Evolutionary conservation across 2,888 invertebrate genomes (phyloP).

Genomic region (Boloria selene): DNA sequence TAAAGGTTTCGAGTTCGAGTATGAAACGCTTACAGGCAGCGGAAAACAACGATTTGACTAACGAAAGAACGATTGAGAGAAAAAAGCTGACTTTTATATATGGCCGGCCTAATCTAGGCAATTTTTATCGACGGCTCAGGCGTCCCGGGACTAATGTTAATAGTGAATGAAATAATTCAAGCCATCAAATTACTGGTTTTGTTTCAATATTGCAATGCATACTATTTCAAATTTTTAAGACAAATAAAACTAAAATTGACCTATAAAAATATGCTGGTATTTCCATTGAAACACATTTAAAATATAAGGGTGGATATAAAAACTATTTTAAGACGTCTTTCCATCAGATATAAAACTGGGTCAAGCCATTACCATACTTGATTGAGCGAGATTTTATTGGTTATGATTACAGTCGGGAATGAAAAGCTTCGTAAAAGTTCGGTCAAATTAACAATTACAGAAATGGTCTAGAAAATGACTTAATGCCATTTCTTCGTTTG

Average conservation of each 20-base stretch:
- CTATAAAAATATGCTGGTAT: constrained; percentile 12
- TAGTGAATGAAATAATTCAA: too few species aligned
- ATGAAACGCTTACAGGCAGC: too few species aligned
- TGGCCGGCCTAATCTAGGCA: too few species aligned
- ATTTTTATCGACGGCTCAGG: too few species aligned
- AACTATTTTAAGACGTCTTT: constrained; percentile 12
- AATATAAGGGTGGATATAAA: background rate
- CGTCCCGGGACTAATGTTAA: too few species aligned
- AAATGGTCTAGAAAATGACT: constrained; percentile 10
- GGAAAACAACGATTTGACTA: too few species aligned
- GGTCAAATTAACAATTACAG: constrained; percentile 2
- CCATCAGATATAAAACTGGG: constrained; percentile 16
- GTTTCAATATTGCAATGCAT: background rate
- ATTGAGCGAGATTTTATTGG: constrained; percentile 24
- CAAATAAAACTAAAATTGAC: constrained; percentile 11
- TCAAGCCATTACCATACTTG: constrained; percentile 21
- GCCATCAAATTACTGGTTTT: too few species aligned
- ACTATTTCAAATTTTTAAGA: background rate
- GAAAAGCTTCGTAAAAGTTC: constrained; percentile 7
- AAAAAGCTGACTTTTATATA: too few species aligned
- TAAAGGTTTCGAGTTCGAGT: too few species aligned
- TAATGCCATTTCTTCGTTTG: constrained; percentile 1
- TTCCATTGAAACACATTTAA: constrained; percentile 6
- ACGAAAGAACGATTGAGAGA: too few species aligned
- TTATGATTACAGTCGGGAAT: constrained; percentile 18